phyloP scores from a whole-genome alignment of 2,888 invertebrate genomes.

The Oconnorella tubifera region DNA sequence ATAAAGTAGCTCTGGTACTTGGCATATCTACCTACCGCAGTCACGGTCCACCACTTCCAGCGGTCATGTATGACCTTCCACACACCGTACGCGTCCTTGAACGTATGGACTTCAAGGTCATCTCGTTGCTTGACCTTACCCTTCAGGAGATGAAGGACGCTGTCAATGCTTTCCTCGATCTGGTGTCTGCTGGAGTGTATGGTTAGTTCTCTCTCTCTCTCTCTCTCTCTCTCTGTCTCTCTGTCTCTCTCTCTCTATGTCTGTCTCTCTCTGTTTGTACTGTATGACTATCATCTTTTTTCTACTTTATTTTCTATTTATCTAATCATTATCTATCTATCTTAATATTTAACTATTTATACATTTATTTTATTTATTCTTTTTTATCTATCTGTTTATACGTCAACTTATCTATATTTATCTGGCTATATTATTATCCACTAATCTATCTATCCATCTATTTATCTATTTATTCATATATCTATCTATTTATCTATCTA shows the following conservation, averaged over 20 bases:
- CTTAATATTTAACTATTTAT: no score
- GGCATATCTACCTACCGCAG: conserved; percentile 55
- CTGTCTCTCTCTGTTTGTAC: neutral
- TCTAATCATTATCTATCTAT: no score
- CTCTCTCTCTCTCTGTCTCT: no score
- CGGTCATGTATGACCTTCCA: conserved; percentile 38
- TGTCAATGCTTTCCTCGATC: conserved; percentile 52
- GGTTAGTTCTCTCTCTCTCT: conserved; percentile 24
- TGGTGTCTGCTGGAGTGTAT: conserved; percentile 55
- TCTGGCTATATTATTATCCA: no score
- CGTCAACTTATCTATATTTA: no score
- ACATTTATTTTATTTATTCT: no score
- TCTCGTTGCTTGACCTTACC: conserved; percentile 56
- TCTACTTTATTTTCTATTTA: no score
- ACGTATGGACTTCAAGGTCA: conserved; percentile 56
- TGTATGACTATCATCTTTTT: no score
- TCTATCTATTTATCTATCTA: no score
- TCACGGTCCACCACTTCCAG: conserved; percentile 32
- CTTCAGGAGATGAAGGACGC: conserved; percentile 54
- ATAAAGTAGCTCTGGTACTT: conserved; percentile 56
- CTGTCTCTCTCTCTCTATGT: no score
- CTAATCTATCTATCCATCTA: no score
- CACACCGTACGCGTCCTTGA: conserved; percentile 48
- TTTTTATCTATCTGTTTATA: neutral
- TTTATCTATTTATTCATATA: no score